Base-by-base conservation (phyloP, 2,888 invertebrate genomes). In the Cerastoderma edule region DNA sequence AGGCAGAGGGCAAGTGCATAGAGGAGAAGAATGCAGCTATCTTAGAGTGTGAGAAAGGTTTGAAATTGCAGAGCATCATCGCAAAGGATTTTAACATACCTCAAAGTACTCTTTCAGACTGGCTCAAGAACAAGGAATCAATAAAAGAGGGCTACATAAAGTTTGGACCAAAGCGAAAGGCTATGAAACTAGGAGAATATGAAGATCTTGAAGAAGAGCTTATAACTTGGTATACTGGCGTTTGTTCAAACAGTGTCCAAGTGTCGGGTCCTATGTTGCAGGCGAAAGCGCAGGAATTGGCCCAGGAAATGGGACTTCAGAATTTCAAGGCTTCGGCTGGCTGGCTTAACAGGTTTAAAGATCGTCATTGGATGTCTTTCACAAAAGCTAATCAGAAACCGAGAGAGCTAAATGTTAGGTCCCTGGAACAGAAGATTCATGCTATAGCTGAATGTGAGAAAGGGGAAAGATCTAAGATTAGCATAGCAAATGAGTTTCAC, bases 21-120 rank as follows among this genome's bases (percentile, higher is more conserved):
- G 74, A 80, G 27, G 66, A 30, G 27, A 80, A 74, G 54, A 74
- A 72, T 60, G 24, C 65, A n/a, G 76, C 80, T 5, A 73, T 77
- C 13, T 5, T 68, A 8, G 76, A 73, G 13, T 65, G 70, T 32
- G 74, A 72, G 48, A 76, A 68, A 24, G 76, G 76, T 0, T 22
- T 54, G 22, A 80, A 74, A 64, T 72, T 75, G 2, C 71, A 80
- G 65, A 60, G 48, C 46, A 66, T 53, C 35, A 60, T 80, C 44
- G 80, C 80, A 22, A 68, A 39, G 24, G 66, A 54, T 53, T 72
- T 74, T 44, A 56, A 56, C n/a, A 48, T 77, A 32, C 74, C 74
- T 19, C 24, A 46, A 13, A 74, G 56, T 56, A 74, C 76, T 13
- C 33, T 80, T 4, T 77, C 76, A 5, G 65, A 44, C 16, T 80